Evolutionary conservation across 2,113 vertebrate genomes (phyloP).

Genomic region (Anoura caudifer): DNA sequence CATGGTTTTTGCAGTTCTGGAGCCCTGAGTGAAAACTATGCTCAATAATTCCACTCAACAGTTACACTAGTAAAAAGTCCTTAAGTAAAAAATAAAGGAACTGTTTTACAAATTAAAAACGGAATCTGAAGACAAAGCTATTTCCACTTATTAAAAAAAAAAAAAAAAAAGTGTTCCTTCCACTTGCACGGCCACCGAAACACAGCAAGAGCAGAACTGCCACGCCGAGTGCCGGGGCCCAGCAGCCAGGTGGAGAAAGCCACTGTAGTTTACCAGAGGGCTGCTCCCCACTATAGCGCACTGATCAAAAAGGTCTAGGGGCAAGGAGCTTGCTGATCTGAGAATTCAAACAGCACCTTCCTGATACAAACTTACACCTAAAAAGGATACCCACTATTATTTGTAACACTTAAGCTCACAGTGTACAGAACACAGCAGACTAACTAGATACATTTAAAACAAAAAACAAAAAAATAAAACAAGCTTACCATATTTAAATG

Average conservation of each 20-base stretch:
- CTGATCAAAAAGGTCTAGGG: neutral
- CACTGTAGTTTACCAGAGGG: neutral
- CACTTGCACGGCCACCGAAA: neutral
- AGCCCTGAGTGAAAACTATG: neutral
- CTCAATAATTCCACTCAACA: neutral
- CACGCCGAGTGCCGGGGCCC: fast-evolving
- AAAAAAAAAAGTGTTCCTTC: neutral
- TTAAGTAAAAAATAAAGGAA: neutral
- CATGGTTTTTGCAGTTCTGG: neutral
- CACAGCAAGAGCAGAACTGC: neutral
- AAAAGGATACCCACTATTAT: neutral
- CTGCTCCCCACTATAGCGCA: neutral
- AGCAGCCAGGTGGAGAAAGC: neutral
- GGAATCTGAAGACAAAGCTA: neutral
- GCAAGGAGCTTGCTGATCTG: neutral
- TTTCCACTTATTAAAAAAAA: neutral
- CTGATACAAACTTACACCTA: neutral
- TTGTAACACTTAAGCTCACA: neutral
- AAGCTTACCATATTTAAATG: neutral
- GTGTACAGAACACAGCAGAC: neutral
- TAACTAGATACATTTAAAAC: neutral
- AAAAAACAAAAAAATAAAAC: constrained; percentile 21
- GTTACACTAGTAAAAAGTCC: neutral
- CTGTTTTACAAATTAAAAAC: neutral
- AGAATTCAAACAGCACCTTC: neutral